Conservation (phyloP, 1,140 invertebrate genomes). For the Zaprionus ghesquierei region DNA sequence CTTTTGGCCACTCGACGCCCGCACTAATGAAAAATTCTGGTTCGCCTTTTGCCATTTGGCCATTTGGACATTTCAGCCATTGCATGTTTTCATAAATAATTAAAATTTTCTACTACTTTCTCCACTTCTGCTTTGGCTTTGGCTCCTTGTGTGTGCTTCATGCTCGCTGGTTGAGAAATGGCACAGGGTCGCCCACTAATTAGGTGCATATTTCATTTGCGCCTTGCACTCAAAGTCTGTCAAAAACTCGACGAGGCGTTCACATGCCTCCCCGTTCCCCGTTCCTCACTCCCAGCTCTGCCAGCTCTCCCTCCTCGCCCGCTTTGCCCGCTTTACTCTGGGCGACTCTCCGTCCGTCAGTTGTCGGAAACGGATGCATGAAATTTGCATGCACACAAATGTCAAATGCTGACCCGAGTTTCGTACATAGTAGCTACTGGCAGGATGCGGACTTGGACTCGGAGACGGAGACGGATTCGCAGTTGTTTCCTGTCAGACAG, state of each 20-base stretch:
- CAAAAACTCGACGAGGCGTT: conserved; percentile 11
- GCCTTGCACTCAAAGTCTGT: conserved; percentile 32
- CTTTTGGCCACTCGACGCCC: conserved; percentile 42
- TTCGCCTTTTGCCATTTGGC: conserved; percentile 26
- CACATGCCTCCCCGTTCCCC: too few relatives aligned
- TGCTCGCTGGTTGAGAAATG: conserved; percentile 38
- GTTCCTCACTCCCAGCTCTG: too few relatives aligned
- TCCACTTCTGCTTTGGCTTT: neutral
- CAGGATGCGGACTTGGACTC: neutral
- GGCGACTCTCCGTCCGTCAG: neutral
- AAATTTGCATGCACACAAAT: conserved; percentile 52
- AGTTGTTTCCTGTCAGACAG: conserved; percentile 41
- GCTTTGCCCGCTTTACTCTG: neutral
- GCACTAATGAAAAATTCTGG: conserved; percentile 70
- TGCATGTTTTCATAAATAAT: conserved; percentile 79
- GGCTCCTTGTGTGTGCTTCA: conserved; percentile 21
- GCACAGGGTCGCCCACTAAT: conserved; percentile 68
- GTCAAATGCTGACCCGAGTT: conserved; percentile 22
- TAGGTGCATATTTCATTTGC: conserved; percentile 64
- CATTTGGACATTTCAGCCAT: conserved; percentile 25
- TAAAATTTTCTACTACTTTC: conserved; percentile 54
- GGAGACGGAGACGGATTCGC: neutral
- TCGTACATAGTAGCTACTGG: neutral
- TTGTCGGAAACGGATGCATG: conserved; percentile 53
- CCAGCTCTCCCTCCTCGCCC: neutral